Percentiles rank a stretch among this genome's conserved stretches.
These are phyloP conservation scores for Enteromius anoplus DNA, from an alignment of 2,797 vertebrate genomes.

Conservation along the genomic window DNA sequence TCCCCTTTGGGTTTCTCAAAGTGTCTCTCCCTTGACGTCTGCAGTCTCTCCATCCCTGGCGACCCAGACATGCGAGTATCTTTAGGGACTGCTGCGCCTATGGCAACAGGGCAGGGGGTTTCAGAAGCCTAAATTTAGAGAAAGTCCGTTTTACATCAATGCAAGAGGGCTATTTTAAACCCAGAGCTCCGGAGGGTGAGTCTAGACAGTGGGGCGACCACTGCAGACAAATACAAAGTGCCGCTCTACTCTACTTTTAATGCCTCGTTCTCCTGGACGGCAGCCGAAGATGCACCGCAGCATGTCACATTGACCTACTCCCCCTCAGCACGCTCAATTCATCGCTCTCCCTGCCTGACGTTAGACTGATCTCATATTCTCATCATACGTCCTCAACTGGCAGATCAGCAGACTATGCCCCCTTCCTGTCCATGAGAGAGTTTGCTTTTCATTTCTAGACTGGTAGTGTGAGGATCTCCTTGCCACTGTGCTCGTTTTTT, in stretches of 20 bases:
- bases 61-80: constrained; percentile 71
- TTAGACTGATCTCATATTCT: constrained; percentile 23
- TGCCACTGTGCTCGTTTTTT: constrained; percentile 10
- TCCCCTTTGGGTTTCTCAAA: constrained; percentile 57
- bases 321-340: constrained; percentile 66
- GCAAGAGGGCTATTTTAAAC: constrained; percentile 31
- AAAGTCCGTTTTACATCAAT: constrained; percentile 34
- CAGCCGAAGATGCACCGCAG: constrained; percentile 60
- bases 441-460: constrained; percentile 27
- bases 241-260: constrained; percentile 45
- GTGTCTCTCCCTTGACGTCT: constrained; percentile 42
- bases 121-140: constrained; percentile 53
- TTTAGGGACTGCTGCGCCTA: constrained; percentile 43
- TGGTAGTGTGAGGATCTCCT: constrained; percentile 17
- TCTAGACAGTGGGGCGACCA: constrained; percentile 40
- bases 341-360: constrained; percentile 66
- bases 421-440: constrained; percentile 13
- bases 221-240: constrained; percentile 44
- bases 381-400: constrained; percentile 10
- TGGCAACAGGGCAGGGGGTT: constrained; percentile 48
- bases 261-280: constrained; percentile 48
- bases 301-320: constrained; percentile 68
- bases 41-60: constrained; percentile 33
- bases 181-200: constrained; percentile 14
- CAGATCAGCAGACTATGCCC: constrained; percentile 43